Evolutionary conservation across 1,140 invertebrate species (phyloP).

Genomic region (Lepidurus apus): DNA sequence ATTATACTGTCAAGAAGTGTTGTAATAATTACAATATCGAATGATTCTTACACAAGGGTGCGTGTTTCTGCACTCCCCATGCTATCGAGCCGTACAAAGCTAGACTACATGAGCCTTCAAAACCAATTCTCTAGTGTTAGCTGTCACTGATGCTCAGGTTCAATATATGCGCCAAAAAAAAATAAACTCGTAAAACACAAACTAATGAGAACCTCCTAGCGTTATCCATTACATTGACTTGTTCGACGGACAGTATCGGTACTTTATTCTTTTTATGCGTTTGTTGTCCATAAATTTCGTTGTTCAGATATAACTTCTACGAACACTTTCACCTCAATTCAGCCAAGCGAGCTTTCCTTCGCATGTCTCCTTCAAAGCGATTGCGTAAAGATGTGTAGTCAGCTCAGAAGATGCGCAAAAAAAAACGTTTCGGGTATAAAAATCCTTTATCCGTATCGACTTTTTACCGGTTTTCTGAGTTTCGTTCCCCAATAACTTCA

Average conservation of each 20-base stretch:
- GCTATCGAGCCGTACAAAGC: no score
- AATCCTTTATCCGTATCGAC: not conserved
- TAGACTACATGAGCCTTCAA: no score
- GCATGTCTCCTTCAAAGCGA: not conserved
- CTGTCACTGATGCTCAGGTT: no score
- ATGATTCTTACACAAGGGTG: no score
- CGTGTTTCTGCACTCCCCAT: no score
- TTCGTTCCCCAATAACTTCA: not conserved
- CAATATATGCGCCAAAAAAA: no score
- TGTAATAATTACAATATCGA: no score
- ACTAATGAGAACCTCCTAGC: no score
- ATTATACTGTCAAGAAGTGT: no score
- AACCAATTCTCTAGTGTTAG: no score
- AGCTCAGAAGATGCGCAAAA: not conserved
- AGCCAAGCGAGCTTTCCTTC: not conserved
- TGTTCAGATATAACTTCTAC: not conserved
- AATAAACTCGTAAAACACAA: no score
- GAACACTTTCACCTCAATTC: not conserved
- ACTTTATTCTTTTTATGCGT: not conserved
- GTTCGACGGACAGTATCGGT: not conserved
- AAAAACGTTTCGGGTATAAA: no score
- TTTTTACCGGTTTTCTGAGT: not conserved
- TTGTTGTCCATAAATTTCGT: not conserved
- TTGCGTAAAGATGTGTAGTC: conserved; percentile 2
- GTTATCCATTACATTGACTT: not conserved